Base-by-base conservation (phyloP, 1,140 invertebrate genomes). In the Bombyx mandarina region DNA sequence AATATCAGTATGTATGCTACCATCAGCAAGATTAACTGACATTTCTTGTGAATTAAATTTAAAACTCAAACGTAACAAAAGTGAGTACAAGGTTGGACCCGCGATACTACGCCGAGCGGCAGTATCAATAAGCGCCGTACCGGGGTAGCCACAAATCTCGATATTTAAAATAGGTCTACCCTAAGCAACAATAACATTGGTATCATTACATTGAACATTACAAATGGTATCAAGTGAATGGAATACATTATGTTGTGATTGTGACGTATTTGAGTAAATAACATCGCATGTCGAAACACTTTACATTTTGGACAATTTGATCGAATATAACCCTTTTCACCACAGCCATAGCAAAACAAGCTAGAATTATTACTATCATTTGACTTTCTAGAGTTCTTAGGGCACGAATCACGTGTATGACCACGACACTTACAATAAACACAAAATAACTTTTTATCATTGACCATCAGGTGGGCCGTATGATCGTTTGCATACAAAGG, bases 81-180 rank as follows among this genome's bases (percentile, higher is more conserved):
- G 46, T 1, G 12, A 18, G 42, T 55, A 55, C 45, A 55, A 45
- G 7, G 54, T 45, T 8, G 6, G 9, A 55, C 44, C 18, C 45
- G 54, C 12, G 26, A 53, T 53, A 53, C 52, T 53, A 2, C 52
- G 52, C 35, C 52, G 8, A 12, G 52, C 52, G 8, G 51, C 51
- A 3, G 51, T 52, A 52, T 52, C 51, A 8, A 52, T 26, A 8
- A 52, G 42, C 35, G 51, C 51, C 7, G 51, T 52, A 43, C 51
- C 51, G 6, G 22, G 22, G 42, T 26, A 52, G 2, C 51, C 51
- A 7, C 42, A n/a, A 18, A 49, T 49, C 4, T 22, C 2, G 8
- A 49, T 22, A 18, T 49, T n/a, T 12, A 53, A 26, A 43, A 53
- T 53, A 43, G 52, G 52, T n/a, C 52, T 4, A 43, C 52, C 52